Base-by-base conservation (phyloP, 2,888 invertebrate species). In the Athalia circularis region DNA sequence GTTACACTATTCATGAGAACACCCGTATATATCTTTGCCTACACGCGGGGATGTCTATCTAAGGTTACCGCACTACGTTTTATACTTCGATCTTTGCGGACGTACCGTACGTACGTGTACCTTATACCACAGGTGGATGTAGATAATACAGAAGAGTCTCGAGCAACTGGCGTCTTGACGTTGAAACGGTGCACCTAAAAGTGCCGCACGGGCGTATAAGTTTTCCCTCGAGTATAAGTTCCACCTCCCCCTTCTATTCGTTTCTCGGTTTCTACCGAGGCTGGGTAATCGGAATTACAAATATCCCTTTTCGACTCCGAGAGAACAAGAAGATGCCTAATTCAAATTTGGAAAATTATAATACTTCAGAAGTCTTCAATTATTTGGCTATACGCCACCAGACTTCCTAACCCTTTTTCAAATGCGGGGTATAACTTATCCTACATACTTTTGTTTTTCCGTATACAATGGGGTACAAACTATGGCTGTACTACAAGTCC, bases 1-100 rank as follows among this genome's bases (percentile, higher is more conserved):
- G 88, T 88, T 88, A 88, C 88, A 87, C 87, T 88, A 89, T 89
- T 89, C 89, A 89, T 89, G 88, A 88, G 88, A 87, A 72, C 70
- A 61, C 77, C 59, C 88, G 87, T 88, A 87, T 86, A 84, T 88
- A 57, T 77, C 87, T 87, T 86, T 84, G 86, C 86, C 13, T 68
- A 62, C 77, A 68, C 50, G 77, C 65, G 54, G 68, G 61, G 48
- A 50, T 65, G 50, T 52, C 52, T 54, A 64, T 57, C 75, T 67
- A 61, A 62, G 59, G 13, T 43, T 68, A 72, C 77, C 64, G 11
- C 54, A 59, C 61, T 47, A n/a, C 50, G 52, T 13, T 64, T 15
- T 11, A 65, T 57, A 65, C 68, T 45, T 76, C 65, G 75, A 68
- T 65, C 72, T 47, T 61, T 57, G 59, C 72, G 75, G 79, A 79